Evolutionary conservation across 2,113 vertebrate species (phyloP), one percentile per base, ranked within the genome.

Genomic region (Crotalus viridis): DNA sequence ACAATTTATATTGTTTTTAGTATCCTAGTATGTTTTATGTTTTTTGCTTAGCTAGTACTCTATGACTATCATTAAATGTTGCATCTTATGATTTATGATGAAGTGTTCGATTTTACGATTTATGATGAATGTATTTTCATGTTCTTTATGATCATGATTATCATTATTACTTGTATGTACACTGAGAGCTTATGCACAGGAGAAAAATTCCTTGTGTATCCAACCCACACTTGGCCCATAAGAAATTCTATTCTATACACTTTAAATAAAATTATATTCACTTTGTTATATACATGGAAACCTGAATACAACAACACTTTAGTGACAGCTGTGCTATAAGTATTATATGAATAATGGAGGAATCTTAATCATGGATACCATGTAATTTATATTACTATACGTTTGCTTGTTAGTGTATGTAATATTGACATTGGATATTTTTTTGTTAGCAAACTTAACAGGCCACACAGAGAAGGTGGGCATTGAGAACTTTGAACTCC

Each of bases 401-500:
- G 17, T 21, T 39, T 81, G 33, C 7, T 81, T 81, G 33, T 81
- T 81, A 43, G 17, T 81, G n/a, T 81, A 33, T 21, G 33, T 81
- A 39, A 81, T 43, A 0, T 89, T 56, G 52, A 92, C 39, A 28
- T 21, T 24, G 28, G 5, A 33, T 95, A 89, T 91, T 39, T 17
- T 17, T 92, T 96, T 93, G 93, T 95, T 97, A 99, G 99, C 99
- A 95, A 99, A 99, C 97, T 97, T 99, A 97, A 99, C 99, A 26
- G 99, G 99, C 95, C 98, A 99, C 85, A 97, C 98, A 57, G 99
- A 99, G 97, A 98, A 99, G 94, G 99, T 99, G 95, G 99, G 99
- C 94, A 99, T 99, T 95, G 99, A 99, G 97, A 99, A 99, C 97
- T 99, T 99, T 90, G 99, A 99, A 96, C 98, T 99, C 1, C 96